Evolutionary conservation across 2,113 vertebrate genomes (phyloP), one percentile per base, ranked within the genome.

Genomic region (Sinocyclocheilus anophthalmus): DNA sequence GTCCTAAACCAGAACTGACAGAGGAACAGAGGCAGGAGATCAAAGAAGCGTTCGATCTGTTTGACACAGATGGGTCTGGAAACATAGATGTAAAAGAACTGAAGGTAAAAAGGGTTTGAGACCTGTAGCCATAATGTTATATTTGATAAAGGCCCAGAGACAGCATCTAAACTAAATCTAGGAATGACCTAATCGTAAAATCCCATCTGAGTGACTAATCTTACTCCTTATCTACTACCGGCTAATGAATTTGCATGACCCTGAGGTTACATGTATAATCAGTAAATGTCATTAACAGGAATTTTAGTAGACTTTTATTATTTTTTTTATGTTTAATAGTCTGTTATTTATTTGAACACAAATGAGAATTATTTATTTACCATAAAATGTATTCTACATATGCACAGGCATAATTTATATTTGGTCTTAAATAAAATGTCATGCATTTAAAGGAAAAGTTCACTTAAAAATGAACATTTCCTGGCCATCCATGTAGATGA

Each of bases 21-120:
- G 97, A 98, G 90, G 96, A 96, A 59, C 97, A 97, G 88, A 97
- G 95, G 88, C 96, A 97, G 89, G 97, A 98, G 91, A 96, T 98
- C 83, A 95, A 96, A 91, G 97, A 98, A 89, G 97, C 97, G 6
- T 99, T 99, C 86, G 97, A 98, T 86, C 93, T 99, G 76, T 98
- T 98, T 63, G 96, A 98, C 88, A 94, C 96, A 0, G 96, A 98
- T 86, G 96, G 97, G 11, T 95, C 96, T 83, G 97, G 97, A 42
- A 95, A 92, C 69, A 98, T 98, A 20, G 96, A 98, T 86, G 93
- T 98, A 63, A 98, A 97, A 92, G 97, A 99, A 92, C 87, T 99
- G 9, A 97, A 99, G 96, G 97, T 98, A 45, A 33, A 84, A 20
- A 55, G 4, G 48, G 48, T 50, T 50, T 4, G 48, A 50, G 48